Percentiles rank a stretch among this genome's conserved stretches.
Evolutionary conservation across 2,797 vertebrate genomes (phyloP).

Genomic region (Catostomus latipinnis): DNA sequence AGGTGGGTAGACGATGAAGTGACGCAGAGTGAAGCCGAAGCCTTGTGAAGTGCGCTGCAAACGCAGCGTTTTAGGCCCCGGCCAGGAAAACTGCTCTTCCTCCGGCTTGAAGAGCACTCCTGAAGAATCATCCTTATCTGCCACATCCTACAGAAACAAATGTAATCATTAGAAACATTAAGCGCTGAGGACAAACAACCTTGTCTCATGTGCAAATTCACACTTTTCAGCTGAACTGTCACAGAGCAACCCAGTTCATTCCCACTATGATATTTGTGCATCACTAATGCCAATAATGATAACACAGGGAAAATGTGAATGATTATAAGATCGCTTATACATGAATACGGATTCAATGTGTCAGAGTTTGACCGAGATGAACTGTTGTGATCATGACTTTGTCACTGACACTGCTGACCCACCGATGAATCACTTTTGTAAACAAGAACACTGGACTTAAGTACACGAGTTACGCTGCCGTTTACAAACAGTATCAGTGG

Average conservation of each 20-base stretch:
- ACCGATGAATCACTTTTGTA: slow-evolving; percentile 13
- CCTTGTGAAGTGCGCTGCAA: slow-evolving; percentile 90
- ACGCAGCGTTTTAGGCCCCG: slow-evolving; percentile 88
- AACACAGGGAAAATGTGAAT: no score
- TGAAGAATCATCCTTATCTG: slow-evolving; percentile 75
- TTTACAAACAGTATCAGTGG: background rate
- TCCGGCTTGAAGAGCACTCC: slow-evolving; percentile 79
- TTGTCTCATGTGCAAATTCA: no score
- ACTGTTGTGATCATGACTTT: no score
- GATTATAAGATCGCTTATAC: no score
- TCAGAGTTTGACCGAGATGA: no score
- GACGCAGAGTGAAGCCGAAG: slow-evolving; percentile 97
- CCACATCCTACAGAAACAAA: slow-evolving; percentile 78
- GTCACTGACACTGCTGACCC: background rate
- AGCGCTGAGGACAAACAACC: background rate
- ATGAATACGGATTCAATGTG: no score
- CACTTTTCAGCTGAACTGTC: no score
- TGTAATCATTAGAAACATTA: background rate
- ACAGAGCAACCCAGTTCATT: no score
- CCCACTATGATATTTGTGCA: no score
- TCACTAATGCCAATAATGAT: no score
- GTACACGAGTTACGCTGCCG: background rate
- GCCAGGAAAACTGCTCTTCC: slow-evolving; percentile 93
- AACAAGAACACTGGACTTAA: background rate
- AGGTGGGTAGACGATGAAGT: slow-evolving; percentile 98